These are phyloP conservation scores for Torymus tubicola DNA, from an alignment of 2,888 invertebrate genomes.

Conservation along the genomic window DNA sequence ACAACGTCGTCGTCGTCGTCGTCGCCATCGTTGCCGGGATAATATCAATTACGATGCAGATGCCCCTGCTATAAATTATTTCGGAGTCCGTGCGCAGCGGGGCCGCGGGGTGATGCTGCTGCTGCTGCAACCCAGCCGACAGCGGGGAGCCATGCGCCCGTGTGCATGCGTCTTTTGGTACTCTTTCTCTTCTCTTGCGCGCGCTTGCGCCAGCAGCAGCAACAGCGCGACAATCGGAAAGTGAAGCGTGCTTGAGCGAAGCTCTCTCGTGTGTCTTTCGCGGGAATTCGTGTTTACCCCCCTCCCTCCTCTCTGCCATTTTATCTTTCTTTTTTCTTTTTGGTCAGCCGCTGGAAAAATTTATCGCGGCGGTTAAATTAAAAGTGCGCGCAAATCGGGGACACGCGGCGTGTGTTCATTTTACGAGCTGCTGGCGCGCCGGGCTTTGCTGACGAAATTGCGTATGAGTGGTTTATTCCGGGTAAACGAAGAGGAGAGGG, in stretches of 20 bases:
- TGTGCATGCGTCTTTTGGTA: conserved; percentile 49
- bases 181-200: conserved; percentile 4
- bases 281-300: too few relatives aligned
- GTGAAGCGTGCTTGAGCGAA: conserved; percentile 54
- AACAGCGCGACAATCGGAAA: conserved; percentile 53
- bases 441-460: conserved; percentile 37
- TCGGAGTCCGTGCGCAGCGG: conserved; percentile 59
- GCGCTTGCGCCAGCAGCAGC: too few relatives aligned
- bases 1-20: neutral
- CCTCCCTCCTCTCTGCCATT: neutral
- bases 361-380: conserved; percentile 54
- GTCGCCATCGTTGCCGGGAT: conserved; percentile 52
- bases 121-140: conserved; percentile 19
- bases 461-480: conserved; percentile 33
- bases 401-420: conserved; percentile 15
- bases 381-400: conserved; percentile 26
- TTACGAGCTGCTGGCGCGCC: conserved; percentile 8
- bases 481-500: neutral
- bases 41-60: conserved; percentile 68
- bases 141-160: conserved; percentile 55
- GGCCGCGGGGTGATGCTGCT: neutral
- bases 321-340: conserved; percentile 11
- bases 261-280: conserved; percentile 27
- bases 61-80: conserved; percentile 65
- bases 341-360: conserved; percentile 47